Conservation (phyloP, 2,888 invertebrate species). For the Catocala fraxini region DNA sequence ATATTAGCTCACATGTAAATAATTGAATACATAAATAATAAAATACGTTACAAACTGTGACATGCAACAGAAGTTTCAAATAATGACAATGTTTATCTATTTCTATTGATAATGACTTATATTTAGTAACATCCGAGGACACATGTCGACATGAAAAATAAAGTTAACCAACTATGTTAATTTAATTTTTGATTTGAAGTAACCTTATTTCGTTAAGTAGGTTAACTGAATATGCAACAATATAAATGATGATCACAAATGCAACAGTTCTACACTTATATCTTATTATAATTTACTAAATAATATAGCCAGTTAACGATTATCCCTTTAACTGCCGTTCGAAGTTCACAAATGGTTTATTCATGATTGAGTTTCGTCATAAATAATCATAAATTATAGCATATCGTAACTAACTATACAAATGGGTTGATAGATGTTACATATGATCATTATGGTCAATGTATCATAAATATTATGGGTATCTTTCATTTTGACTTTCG, state of each 20-base stretch:
- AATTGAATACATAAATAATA: no score
- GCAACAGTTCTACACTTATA: neutral
- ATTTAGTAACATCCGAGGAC: constrained; percentile 4
- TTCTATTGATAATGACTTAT: neutral
- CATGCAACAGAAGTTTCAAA: no score
- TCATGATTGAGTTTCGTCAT: constrained; percentile 18
- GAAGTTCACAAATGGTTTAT: constrained; percentile 12
- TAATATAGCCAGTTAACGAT: constrained; percentile 21
- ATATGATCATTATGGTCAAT: constrained; percentile 2
- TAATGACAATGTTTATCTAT: neutral
- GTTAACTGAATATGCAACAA: constrained; percentile 15
- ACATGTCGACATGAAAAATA: constrained; percentile 3
- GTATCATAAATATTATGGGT: neutral
- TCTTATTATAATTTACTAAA: neutral
- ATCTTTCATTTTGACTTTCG: constrained; percentile 17
- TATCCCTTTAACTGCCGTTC: constrained; percentile 16
- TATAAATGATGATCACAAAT: no score
- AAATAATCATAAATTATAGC: constrained; percentile 18
- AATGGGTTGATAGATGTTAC: constrained; percentile 12
- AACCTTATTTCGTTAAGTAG: constrained; percentile 9
- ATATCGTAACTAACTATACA: constrained; percentile 19
- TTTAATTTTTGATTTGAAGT: neutral
- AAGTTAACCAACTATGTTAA: constrained; percentile 2
- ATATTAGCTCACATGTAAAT: no score
- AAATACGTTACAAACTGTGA: no score